Conservation (phyloP, 2,797 vertebrate genomes). For the Typhlichthys eigenmanni region DNA sequence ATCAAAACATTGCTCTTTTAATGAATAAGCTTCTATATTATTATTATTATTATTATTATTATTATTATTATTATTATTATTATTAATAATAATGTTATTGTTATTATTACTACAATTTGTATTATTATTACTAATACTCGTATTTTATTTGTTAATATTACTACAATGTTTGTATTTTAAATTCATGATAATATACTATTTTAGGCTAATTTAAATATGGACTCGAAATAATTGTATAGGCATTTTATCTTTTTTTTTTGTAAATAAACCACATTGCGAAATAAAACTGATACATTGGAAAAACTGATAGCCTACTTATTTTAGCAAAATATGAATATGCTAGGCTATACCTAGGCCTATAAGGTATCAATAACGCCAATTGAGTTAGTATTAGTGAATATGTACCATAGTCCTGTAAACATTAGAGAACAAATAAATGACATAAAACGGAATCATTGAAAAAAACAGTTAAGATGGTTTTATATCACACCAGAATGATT, state of each 20-base stretch:
- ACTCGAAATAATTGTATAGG: not conserved
- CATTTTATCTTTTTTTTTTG: not conserved
- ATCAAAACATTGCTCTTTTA: conserved; percentile 12
- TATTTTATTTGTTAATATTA: conserved; percentile 10
- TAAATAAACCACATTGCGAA: conserved; percentile 3
- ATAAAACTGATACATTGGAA: conserved; percentile 1
- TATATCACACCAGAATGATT: conserved; percentile 62
- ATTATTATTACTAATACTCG: conserved; percentile 6
- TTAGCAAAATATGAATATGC: conserved; percentile 18
- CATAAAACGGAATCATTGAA: conserved; percentile 60
- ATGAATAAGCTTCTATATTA: conserved; percentile 8
- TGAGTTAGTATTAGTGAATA: conserved; percentile 25
- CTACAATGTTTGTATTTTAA: not conserved
- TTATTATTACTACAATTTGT: conserved; percentile 1
- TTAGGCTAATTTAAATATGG: not conserved
- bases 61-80: conserved; percentile 4
- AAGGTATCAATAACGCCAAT: conserved; percentile 6
- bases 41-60: conserved; percentile 7
- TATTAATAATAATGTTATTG: not conserved
- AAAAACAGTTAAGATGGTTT: conserved; percentile 63
- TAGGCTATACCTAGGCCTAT: not conserved
- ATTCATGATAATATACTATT: not conserved
- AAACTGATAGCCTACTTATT: conserved; percentile 5
- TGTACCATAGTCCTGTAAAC: conserved; percentile 22
- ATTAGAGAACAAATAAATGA: conserved; percentile 32